Percentiles rank a stretch among this genome's conserved stretches.
Evolutionary conservation across 2,113 vertebrate species (phyloP).

Genomic region (Carlito syrichta): DNA sequence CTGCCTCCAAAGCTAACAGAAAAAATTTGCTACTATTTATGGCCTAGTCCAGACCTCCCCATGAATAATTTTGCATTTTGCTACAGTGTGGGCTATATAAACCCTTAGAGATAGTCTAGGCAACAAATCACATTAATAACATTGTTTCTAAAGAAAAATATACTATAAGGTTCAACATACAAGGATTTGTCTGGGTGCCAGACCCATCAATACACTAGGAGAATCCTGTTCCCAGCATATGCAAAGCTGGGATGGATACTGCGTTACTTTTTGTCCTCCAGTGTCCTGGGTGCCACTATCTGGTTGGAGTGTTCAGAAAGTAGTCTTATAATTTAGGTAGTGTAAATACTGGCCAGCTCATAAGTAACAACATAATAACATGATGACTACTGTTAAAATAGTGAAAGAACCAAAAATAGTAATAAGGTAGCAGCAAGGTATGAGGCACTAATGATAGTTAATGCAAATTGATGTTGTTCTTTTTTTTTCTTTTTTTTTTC

Average conservation of each 20-base stretch:
- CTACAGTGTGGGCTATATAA: background rate
- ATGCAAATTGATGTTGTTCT: background rate
- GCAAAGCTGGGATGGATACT: background rate
- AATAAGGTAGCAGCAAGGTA: background rate
- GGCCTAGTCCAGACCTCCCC: background rate
- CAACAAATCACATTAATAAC: background rate
- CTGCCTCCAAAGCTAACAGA: background rate
- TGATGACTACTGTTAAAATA: background rate
- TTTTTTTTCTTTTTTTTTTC: too few species aligned
- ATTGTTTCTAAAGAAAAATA: background rate
- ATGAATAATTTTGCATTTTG: background rate
- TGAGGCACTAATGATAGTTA: background rate
- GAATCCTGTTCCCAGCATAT: background rate
- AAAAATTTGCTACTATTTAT: background rate
- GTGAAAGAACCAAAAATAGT: background rate
- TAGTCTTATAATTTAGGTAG: background rate
- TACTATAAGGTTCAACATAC: background rate
- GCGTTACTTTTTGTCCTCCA: background rate
- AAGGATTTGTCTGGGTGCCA: background rate
- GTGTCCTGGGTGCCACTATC: accelerated
- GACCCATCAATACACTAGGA: too few species aligned
- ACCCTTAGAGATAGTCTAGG: background rate
- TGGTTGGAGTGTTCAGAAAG: background rate
- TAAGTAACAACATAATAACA: too few species aligned
- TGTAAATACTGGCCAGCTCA: background rate